Base-by-base conservation (phyloP, 2,797 vertebrate species). In the Phrynocephalus forsythii region DNA sequence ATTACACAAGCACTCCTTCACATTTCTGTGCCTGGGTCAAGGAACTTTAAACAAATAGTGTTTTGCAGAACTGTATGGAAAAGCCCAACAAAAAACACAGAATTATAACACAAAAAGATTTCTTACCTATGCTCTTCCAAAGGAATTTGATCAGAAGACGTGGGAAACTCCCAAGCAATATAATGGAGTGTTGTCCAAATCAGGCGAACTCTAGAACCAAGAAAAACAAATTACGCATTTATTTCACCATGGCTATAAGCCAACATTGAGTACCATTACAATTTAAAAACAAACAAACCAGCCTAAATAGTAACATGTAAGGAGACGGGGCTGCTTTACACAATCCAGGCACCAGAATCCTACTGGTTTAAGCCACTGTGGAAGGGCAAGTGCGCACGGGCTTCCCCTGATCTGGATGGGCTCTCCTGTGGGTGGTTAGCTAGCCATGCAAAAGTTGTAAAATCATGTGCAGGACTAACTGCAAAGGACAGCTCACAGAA, bases 71-170 rank as follows among this genome's bases (percentile, higher is more conserved):
- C 38, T 18, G 26, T 3, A 76, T n/a, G 30, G 52, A 75, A 88
- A 81, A 76, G 16, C 16, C 83, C 77, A 56, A 22, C 68, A 5
- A 2, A 38, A 20, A 66, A 75, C 44, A 79, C 9, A 78, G 67
- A 67, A 30, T n/a, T 66, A 22, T 20, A 67, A 82, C 50, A 18
- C 20, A 79, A 44, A 88, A 72, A 30, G 22, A 81, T 22, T 56
- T 60, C 87, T 85, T 30, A 88, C 87, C 79, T 26, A 76, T 79
- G 71, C 26, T 56, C 30, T 81, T 50, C 50, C 78, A 66, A 83
- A 83, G 18, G 67, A 52, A 30, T 79, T 77, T 33, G 48, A 67
- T 76, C 60, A 50, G 6, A 63, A 76, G 79, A 77, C 48, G 63
- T 56, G 22, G 48, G 16, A 56, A 81, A 6, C 4, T 22, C n/a